A percentile compares a stretch with the other conserved stretches of the same genome.
Conservation (phyloP, 2,888 invertebrate genomes). For the Drosophila tanythrix region DNA sequence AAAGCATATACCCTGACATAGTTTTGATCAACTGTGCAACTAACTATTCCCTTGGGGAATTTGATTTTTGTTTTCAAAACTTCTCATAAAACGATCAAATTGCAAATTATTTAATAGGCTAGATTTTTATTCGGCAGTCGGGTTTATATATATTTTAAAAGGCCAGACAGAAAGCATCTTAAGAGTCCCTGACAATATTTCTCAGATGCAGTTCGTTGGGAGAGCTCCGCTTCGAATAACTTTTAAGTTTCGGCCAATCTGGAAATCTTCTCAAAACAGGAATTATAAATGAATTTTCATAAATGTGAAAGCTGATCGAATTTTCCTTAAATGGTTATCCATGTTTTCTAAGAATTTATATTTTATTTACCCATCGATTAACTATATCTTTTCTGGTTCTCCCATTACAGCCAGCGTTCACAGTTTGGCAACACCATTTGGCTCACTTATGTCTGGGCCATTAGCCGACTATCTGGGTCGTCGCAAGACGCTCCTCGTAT, state of each 20-base stretch:
- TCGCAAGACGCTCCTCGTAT: slow-evolving; percentile 88
- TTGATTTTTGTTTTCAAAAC: not conserved
- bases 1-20: not conserved
- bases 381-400: not conserved
- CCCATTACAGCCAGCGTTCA: slow-evolving; percentile 89
- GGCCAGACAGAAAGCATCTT: not conserved
- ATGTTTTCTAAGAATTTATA: not conserved
- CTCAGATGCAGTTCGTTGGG: no score
- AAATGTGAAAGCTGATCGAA: no score
- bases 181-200: not conserved
- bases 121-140: not conserved
- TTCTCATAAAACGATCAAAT: not conserved
- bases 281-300: no score
- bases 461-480: slow-evolving; percentile 90
- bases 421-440: slow-evolving; percentile 91
- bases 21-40: not conserved
- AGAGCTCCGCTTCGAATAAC: no score
- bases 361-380: no score
- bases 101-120: not conserved
- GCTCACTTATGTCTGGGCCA: slow-evolving; percentile 90
- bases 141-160: not conserved
- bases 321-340: no score
- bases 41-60: not conserved
- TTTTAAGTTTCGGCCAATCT: no score
- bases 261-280: no score